Percentiles rank a stretch among this genome's conserved stretches.
These are phyloP conservation scores for Protobothrops flavoviridis DNA, from an alignment of 2,113 vertebrate species.

Conservation along the genomic window DNA sequence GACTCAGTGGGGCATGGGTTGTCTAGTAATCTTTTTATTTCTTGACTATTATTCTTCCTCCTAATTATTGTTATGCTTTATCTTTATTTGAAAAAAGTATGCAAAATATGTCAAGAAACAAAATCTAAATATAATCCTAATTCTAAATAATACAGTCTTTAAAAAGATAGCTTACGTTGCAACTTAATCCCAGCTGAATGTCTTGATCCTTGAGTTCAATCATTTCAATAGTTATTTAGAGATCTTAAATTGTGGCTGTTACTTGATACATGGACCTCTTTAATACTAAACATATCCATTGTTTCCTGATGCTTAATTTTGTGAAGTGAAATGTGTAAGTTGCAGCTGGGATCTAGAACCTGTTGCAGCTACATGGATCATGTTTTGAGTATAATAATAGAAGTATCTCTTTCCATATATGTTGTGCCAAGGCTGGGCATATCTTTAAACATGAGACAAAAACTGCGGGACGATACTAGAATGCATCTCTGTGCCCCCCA, in stretches of 20 bases:
- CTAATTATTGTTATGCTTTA: background rate
- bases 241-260: background rate
- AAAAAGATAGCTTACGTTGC: background rate
- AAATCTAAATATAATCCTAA: background rate
- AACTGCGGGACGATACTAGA: background rate
- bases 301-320: background rate
- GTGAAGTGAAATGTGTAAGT: background rate
- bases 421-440: too few relatives aligned
- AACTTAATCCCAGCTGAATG: background rate
- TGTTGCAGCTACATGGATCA: too few relatives aligned
- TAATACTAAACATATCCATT: background rate
- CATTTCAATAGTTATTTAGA: background rate
- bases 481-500: background rate
- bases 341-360: background rate
- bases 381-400: background rate
- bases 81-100: background rate
- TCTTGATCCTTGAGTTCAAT: background rate
- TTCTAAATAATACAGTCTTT: background rate
- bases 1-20: background rate
- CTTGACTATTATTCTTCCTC: background rate
- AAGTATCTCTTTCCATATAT: background rate
- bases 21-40: background rate
- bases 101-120: background rate
- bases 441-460: background rate
- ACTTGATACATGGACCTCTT: background rate